Evolutionary conservation across 2,888 invertebrate species (phyloP).

Genomic region (Volucella zonaria): DNA sequence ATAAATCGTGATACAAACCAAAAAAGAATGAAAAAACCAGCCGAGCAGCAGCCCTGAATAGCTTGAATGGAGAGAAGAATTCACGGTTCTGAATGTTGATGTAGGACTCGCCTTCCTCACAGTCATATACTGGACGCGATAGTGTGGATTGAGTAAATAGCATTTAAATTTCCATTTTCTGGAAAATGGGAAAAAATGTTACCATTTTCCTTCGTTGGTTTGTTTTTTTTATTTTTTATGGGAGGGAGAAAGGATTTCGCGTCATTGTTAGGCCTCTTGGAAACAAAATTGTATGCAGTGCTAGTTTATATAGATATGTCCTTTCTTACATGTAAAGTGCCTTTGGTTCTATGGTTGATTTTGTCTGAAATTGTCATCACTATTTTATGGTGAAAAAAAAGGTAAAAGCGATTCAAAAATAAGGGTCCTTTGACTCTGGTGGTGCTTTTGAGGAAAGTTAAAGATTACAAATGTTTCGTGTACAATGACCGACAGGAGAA

Average conservation of each 20-base stretch:
- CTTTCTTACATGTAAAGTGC: constrained; percentile 48
- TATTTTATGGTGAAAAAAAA: background rate
- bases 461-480: too few species aligned
- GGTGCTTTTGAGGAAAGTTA: too few species aligned
- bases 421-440: too few species aligned
- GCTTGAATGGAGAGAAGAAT: constrained; percentile 35
- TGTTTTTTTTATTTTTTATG: background rate
- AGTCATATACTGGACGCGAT: constrained; percentile 51
- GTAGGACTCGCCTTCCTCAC: constrained; percentile 36
- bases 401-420: too few species aligned
- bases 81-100: constrained; percentile 10
- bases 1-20: constrained; percentile 60
- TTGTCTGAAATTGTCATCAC: background rate
- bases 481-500: too few species aligned
- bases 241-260: background rate
- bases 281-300: constrained; percentile 24
- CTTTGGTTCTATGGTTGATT: constrained; percentile 6
- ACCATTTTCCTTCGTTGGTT: too few species aligned
- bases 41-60: constrained; percentile 8
- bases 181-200: constrained; percentile 9
- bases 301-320: constrained; percentile 44
- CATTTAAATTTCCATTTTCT: constrained; percentile 67
- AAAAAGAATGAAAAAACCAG: constrained; percentile 1
- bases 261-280: constrained; percentile 28
- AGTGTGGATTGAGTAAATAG: constrained; percentile 61